phyloP scores from a whole-genome alignment of 2,797 vertebrate species.

The Eulemur albifrons region DNA sequence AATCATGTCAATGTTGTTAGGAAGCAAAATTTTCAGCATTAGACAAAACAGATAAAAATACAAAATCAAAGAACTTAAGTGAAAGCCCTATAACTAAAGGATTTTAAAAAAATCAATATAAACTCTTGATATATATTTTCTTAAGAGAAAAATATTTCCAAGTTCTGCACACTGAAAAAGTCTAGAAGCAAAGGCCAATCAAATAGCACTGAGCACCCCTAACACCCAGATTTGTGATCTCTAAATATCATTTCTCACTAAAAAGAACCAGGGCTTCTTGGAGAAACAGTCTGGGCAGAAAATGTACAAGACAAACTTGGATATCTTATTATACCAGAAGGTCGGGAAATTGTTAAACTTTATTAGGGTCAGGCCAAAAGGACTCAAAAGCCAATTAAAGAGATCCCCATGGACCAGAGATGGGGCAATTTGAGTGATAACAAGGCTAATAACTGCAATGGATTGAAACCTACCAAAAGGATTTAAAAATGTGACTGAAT shows the following conservation, averaged over 20 bases:
- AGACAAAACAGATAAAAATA: neutral
- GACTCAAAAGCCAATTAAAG: neutral
- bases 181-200: neutral
- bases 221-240: neutral
- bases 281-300: neutral
- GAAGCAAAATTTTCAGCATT: neutral
- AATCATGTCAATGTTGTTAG: neutral
- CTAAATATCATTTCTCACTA: neutral
- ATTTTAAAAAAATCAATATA: neutral
- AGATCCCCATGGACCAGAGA: neutral
- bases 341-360: neutral
- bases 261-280: neutral
- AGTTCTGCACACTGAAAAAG: neutral
- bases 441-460: neutral
- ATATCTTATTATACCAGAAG: neutral
- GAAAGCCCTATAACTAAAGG: neutral
- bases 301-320: neutral
- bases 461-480: neutral
- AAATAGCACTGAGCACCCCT: neutral
- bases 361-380: neutral
- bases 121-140: neutral
- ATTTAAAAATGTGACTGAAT: neutral
- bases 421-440: neutral
- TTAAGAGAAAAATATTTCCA: neutral
- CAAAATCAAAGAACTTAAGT: neutral